phyloP scores from a whole-genome alignment of 37 sponge, comb jelly and placozoan genomes.

The Corticium candelabrum region DNA sequence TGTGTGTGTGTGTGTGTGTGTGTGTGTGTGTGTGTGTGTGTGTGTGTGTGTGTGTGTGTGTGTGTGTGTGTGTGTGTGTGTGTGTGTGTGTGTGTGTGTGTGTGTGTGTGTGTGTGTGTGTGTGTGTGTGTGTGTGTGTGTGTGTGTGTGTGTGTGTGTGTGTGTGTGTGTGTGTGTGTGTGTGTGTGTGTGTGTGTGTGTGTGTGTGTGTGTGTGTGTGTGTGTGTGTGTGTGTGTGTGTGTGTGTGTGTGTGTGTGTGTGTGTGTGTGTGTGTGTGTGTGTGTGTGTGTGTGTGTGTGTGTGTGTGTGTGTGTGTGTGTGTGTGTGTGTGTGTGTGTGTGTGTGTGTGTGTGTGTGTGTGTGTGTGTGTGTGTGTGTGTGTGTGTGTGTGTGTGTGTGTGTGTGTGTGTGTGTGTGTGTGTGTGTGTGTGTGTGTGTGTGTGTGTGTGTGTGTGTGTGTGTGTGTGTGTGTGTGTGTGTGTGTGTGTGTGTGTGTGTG shows the following conservation, averaged over 20 bases:
- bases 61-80: conserved; percentile 5
- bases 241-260: conserved; percentile 5
- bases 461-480: conserved; percentile 7
- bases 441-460: conserved; percentile 12
- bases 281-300: conserved; percentile 5
- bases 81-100: conserved; percentile 5
- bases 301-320: conserved; percentile 5
- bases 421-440: conserved; percentile 15
- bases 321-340: conserved; percentile 5
- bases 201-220: conserved; percentile 5
- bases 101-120: conserved; percentile 5
- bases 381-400: not conserved
- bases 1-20: conserved; percentile 5
- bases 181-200: conserved; percentile 5
- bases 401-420: conserved; percentile 17
- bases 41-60: conserved; percentile 5
- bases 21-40: conserved; percentile 5
- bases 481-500: conserved; percentile 9
- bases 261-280: conserved; percentile 5
- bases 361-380: not conserved
- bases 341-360: not conserved
- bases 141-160: conserved; percentile 5
- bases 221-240: conserved; percentile 5
- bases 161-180: conserved; percentile 5
- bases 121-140: conserved; percentile 5